Evolutionary conservation across 2,888 invertebrate genomes (phyloP).

Genomic region (Tachina lurida): DNA sequence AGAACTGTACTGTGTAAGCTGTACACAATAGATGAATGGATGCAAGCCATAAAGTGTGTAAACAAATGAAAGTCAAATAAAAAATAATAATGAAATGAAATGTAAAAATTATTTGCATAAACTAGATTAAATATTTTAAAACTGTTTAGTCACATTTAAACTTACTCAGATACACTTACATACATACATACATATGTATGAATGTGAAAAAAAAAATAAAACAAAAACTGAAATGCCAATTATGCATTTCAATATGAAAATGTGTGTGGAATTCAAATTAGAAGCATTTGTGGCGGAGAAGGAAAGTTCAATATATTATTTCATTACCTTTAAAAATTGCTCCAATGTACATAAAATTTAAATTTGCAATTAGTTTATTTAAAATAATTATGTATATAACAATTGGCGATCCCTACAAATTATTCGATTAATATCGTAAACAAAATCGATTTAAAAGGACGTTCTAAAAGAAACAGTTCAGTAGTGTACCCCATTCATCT

Average conservation of each 20-base stretch:
- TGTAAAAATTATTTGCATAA: slow-evolving; percentile 66
- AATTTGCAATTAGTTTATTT: neutral
- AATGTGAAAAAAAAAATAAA: neutral
- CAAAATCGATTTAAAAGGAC: too few species aligned
- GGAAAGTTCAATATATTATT: neutral
- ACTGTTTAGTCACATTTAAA: neutral
- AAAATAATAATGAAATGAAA: slow-evolving; percentile 43
- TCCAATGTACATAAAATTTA: neutral
- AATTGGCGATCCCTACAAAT: too few species aligned
- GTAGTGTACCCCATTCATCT: too few species aligned
- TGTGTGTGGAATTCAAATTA: slow-evolving; percentile 37
- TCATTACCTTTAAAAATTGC: neutral
- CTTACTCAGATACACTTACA: neutral
- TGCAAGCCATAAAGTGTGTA: slow-evolving; percentile 28
- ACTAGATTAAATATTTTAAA: slow-evolving; percentile 64
- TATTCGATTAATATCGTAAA: too few species aligned
- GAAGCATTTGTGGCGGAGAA: neutral
- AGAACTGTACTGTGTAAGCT: neutral
- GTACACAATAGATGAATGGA: slow-evolving; percentile 31
- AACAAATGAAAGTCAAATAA: slow-evolving; percentile 68
- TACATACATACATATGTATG: neutral
- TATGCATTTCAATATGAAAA: slow-evolving; percentile 36
- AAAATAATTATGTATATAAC: too few species aligned
- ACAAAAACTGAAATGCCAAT: slow-evolving; percentile 34
- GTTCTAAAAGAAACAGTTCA: too few species aligned